phyloP scores from a whole-genome alignment of 2,113 vertebrate species.

The Orycteropus afer region DNA sequence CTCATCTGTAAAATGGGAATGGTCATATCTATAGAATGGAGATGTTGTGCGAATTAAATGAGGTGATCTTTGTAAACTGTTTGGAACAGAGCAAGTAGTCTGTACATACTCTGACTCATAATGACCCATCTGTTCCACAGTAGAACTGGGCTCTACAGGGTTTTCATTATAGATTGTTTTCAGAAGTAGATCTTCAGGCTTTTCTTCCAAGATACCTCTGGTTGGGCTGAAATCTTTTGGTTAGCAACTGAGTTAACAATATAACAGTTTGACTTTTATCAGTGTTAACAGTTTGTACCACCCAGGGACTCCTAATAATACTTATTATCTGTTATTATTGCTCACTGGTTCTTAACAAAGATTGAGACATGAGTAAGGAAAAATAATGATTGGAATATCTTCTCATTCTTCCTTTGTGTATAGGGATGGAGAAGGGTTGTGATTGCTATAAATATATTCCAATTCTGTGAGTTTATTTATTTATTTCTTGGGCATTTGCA shows the following conservation, averaged over 20 bases:
- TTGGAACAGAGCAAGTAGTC: background rate
- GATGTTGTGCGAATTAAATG: background rate
- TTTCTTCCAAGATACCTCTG: background rate
- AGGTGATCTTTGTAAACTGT: background rate
- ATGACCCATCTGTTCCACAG: background rate
- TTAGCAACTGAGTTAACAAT: background rate
- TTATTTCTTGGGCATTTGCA: background rate
- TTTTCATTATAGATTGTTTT: background rate
- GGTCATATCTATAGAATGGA: background rate
- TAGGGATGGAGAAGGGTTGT: background rate
- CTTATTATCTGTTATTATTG: background rate
- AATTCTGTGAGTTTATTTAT: background rate
- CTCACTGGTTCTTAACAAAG: background rate
- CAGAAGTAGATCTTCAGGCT: background rate
- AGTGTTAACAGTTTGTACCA: background rate
- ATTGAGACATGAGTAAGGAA: background rate
- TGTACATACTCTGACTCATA: background rate
- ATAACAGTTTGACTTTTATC: background rate
- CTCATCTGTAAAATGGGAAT: background rate
- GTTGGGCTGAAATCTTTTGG: background rate
- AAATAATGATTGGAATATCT: background rate
- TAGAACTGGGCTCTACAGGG: background rate
- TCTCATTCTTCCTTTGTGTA: background rate
- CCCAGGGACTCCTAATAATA: background rate
- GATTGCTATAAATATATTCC: background rate